Conservation (phyloP, 2,113 vertebrate species). For the Salvelinus namaycush region DNA sequence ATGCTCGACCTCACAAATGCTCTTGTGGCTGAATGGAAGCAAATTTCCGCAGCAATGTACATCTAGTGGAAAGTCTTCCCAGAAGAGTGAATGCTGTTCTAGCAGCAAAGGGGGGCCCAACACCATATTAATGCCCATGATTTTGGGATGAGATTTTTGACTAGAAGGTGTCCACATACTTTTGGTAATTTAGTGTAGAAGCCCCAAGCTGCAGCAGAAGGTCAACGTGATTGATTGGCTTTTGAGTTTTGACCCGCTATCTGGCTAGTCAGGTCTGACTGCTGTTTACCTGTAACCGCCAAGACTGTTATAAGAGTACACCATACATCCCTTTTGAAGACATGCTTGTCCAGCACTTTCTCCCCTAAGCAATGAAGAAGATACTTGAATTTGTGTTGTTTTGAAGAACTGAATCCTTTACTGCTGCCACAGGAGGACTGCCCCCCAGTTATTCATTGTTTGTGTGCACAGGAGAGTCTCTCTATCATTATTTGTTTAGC, state of each 20-base stretch:
- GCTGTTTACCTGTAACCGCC: conserved; percentile 11
- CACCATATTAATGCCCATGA: too few relatives aligned
- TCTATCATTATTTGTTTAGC: background rate
- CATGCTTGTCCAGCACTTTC: conserved; percentile 28
- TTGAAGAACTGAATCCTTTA: background rate
- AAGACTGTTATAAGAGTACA: background rate
- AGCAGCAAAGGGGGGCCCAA: too few relatives aligned
- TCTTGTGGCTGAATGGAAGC: too few relatives aligned
- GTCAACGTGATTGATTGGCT: background rate
- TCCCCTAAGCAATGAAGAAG: conserved; percentile 23
- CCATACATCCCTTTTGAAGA: conserved; percentile 12
- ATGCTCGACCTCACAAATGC: too few relatives aligned
- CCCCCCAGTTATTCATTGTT: background rate
- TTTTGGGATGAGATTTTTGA: too few relatives aligned
- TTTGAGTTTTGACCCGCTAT: background rate
- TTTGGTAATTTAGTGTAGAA: background rate
- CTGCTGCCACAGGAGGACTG: background rate
- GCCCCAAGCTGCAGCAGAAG: background rate
- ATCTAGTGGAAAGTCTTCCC: too few relatives aligned
- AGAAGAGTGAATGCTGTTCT: too few relatives aligned
- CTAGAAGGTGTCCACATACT: too few relatives aligned
- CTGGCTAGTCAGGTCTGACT: background rate
- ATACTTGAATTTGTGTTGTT: conserved; percentile 48
- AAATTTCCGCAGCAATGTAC: too few relatives aligned
- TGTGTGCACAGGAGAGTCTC: background rate